Evolutionary conservation across 2,113 vertebrate genomes (phyloP), one percentile per base, ranked within the genome.

Genomic region (Perognathus longimembris): DNA sequence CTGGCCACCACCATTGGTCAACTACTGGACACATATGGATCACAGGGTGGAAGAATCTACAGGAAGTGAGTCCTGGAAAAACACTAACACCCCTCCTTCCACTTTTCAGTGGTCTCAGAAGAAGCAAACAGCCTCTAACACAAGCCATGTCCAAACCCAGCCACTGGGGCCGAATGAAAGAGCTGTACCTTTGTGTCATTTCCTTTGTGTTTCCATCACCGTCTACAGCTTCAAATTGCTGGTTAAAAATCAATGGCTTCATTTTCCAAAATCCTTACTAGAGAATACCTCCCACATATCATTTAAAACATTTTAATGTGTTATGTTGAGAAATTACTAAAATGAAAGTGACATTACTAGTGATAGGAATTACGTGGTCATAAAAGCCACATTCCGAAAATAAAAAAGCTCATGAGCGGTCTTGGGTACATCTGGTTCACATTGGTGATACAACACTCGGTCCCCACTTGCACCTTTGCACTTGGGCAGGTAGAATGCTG

Each of bases 221-320:
- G 3, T 22, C 80, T 89, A 79, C 28, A 80, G 32, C 11, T 30
- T 88, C n/a, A 94, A 93, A 90, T 40, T 64, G n/a, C 20, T 76
- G 32, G 66, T 86, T 89, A 0, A 57, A 95, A 85, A 88, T 5
- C 14, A 73, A 28, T 93, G 24, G 89, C 81, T 67, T 54, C 45
- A 67, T 57, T 50, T n/a, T 67, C 66, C 20, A 59, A 94, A 94
- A 92, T 94, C 95, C 83, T 7, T 74, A 78, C 90, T 64, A 71
- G 36, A 74, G 69, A 89, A 3, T 50, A 94, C 92, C 89, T 92
- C 32, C 66, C 32, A 26, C 67, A 85, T 89, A 50, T 70, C 42
- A 81, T 64, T 24, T 36, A 1, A 63, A 79, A 66, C 81, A 79
- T 26, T 92, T 92, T 94, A 95, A 95, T 42, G 64, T 32, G 69